A percentile compares a stretch with the other conserved stretches of the same genome.
Conservation (phyloP, 2,888 invertebrate genomes). For the Philonicus albiceps region DNA sequence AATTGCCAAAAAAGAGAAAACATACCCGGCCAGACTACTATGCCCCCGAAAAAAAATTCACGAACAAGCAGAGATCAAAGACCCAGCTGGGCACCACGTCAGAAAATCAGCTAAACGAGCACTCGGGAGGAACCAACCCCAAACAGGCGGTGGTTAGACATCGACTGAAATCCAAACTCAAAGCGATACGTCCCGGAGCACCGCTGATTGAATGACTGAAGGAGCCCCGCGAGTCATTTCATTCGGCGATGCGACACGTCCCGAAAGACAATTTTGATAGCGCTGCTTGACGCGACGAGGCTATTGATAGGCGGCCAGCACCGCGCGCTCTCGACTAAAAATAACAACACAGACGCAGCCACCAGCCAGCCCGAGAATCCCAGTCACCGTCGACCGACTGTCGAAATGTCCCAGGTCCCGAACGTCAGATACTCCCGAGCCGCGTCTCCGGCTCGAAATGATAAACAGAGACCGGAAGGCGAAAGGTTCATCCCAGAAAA, state of each 20-base stretch:
- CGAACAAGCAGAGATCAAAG: slow-evolving; percentile 2
- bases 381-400: slow-evolving; percentile 4
- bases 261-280: slow-evolving; percentile 14
- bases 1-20: neutral
- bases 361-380: neutral
- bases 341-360: neutral
- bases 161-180: slow-evolving; percentile 4
- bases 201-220: slow-evolving; percentile 15
- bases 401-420: neutral
- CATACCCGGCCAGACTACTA: neutral
- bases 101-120: neutral
- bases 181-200: neutral
- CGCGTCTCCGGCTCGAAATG: neutral
- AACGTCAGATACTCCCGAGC: neutral
- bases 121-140: neutral
- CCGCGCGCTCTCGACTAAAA: slow-evolving; percentile 3
- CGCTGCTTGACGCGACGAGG: neutral
- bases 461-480: slow-evolving; percentile 37
- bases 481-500: neutral
- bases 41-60: neutral
- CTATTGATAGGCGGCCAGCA: slow-evolving; percentile 1
- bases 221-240: neutral
- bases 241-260: neutral
- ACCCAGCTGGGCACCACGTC: neutral
- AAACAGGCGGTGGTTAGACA: neutral